Evolutionary conservation across 2,888 invertebrate species (phyloP), one percentile per base, ranked within the genome.

Genomic region (Craniophora ligustri): DNA sequence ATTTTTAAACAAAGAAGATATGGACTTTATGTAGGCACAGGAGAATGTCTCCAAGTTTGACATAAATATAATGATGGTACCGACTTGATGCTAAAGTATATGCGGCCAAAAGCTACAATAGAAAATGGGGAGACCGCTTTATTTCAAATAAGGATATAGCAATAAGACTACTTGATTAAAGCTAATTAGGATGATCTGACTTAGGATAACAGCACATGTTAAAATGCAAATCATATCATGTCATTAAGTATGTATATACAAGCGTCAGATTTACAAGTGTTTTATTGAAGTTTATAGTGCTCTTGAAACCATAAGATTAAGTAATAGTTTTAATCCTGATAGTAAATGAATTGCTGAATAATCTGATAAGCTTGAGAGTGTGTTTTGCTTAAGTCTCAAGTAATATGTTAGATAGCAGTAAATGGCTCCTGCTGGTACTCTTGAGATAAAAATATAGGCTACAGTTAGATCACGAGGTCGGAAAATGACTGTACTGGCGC

Each of bases 201-300:
- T 3, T 10, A n/a, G n/a, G n/a, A n/a, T 26, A n/a, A n/a, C 26
- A 26, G 26, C n/a, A n/a, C n/a, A 8, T 8, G 8, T 21, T 2
- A 2, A 21, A 2, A 23, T n/a, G 23, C 8, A 23, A 23, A 23
- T 14, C 13, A 5, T 16, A 40, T 18, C 21, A 10, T 41, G 19
- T 30, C 2, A 11, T 54, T 30, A 15, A 18, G 6, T 16, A 13
- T 14, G 10, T 28, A 13, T 14, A 5, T 28, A 4, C 11, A 19
- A 7, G 10, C 19, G 4, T 57, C 39, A 11, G 35, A 14, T 28
- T n/a, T 16, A 40, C 5, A 15, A 47, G 21, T 39, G 34, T 44
- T 61, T 65, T 44, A 58, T 58, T 61, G n/a, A 8, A 39, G 34
- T 14, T 39, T 39, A 10, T 42, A 61, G 31, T 32, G 10, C 23